These are phyloP conservation scores for Himalopsyche phryganea DNA, from an alignment of 1,140 invertebrate genomes.

Conservation along the genomic window DNA sequence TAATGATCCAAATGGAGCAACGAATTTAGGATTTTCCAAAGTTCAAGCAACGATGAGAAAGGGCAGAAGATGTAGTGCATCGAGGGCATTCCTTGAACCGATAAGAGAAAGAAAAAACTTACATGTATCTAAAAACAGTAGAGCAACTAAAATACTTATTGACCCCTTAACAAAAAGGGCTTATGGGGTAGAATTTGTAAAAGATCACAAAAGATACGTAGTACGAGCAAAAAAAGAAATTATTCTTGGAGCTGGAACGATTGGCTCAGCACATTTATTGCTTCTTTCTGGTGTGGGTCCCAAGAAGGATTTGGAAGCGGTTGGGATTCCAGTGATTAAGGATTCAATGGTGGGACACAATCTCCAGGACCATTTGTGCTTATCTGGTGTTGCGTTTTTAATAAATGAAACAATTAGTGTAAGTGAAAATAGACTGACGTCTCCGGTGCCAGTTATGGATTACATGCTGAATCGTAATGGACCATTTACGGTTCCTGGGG, in stretches of 20 bases:
- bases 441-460: constrained; percentile 51
- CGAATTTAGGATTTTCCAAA: constrained; percentile 59
- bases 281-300: constrained; percentile 70
- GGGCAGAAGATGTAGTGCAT: constrained; percentile 67
- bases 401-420: constrained; percentile 61
- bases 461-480: constrained; percentile 59
- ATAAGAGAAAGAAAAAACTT: constrained; percentile 63
- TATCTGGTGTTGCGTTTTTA: constrained; percentile 64
- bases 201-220: constrained; percentile 48
- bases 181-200: constrained; percentile 64
- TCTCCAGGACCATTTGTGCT: constrained; percentile 73
- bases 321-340: constrained; percentile 54
- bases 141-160: constrained; percentile 65
- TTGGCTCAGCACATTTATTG: constrained; percentile 70
- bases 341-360: constrained; percentile 78
- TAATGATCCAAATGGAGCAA: constrained; percentile 63
- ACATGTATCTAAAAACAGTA: constrained; percentile 63
- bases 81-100: constrained; percentile 65
- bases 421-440: constrained; percentile 44
- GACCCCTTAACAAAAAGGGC: constrained; percentile 58
- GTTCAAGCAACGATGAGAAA: constrained; percentile 69
- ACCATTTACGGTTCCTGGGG: constrained; percentile 67
- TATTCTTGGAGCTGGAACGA: constrained; percentile 66
- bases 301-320: constrained; percentile 47
- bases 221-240: constrained; percentile 56